phyloP scores from a whole-genome alignment of 2,113 vertebrate species.

The Scopus umbretta region DNA sequence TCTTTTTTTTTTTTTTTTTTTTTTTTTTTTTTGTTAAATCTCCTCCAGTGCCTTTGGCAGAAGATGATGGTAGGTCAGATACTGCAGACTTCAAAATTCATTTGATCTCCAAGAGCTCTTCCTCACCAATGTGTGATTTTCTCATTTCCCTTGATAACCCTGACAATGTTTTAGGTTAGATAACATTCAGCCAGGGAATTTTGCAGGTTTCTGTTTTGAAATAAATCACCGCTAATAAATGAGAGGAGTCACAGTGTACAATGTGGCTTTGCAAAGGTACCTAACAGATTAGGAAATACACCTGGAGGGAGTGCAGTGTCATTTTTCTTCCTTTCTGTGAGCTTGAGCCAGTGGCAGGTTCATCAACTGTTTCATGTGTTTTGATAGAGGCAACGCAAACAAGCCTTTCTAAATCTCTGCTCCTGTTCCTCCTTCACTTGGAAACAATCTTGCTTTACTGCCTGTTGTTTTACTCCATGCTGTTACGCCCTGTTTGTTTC shows the following conservation, averaged over 20 bases:
- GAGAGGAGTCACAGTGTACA: not conserved
- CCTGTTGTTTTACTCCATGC: not conserved
- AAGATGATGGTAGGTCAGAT: not conserved
- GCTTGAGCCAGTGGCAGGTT: not conserved
- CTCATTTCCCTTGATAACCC: not conserved
- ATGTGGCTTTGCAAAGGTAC: not conserved
- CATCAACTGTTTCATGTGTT: not conserved
- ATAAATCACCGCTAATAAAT: not conserved
- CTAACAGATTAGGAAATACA: not conserved
- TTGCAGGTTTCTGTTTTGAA: not conserved
- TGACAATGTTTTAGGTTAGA: not conserved
- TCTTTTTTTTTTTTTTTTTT: rapidly evolving
- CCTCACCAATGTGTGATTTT: not conserved
- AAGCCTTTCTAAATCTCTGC: not conserved
- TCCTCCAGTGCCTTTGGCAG: not conserved
- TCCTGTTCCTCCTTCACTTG: not conserved
- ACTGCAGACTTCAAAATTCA: not conserved
- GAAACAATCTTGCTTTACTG: not conserved
- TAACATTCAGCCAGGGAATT: not conserved
- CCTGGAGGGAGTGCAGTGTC: not conserved
- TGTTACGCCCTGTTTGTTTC: not conserved
- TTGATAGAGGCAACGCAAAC: not conserved
- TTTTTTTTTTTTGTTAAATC: not conserved
- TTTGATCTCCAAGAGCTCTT: not conserved
- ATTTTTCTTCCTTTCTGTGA: conserved; percentile 3